Base-by-base conservation (phyloP, 2,797 vertebrate species). In the Labeo calbasu region DNA sequence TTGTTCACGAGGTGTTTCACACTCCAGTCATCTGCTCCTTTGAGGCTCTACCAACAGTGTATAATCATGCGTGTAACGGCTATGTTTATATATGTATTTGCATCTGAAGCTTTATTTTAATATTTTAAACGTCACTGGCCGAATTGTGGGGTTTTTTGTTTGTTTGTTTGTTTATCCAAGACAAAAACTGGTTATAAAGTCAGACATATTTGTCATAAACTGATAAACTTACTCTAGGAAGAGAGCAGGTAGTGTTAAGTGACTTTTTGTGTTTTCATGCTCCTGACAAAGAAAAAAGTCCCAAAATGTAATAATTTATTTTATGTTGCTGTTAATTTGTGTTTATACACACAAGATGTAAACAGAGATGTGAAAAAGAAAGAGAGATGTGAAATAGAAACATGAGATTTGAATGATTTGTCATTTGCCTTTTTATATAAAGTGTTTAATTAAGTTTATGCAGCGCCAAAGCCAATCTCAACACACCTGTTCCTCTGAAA, bases 341-440 rank as follows among this genome's bases (percentile, higher is more conserved):
- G 2, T 48, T 63, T 70, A 46, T 48, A 46, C 23, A 63, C 14
- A 63, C 21, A 43, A n/a, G 21, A 11, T 59, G 13, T n/a, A 61
- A 12, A 19, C 4, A 11, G 4, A 57, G 73, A 46, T 36, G 21
- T 12, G 8, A 36, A 53, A 53, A 51, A 23, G 4, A 57, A 40
- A 53, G 21, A 32, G 28, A 32, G 28, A 32, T 32, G 28, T 32
- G 28, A 68, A 40, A 53, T 43, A 25, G 13, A 68, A 53, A 43
- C n/a, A 7, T 17, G 6, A 63, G 15, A 23, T 55, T 28, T 28
- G 10, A 46, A 43, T 76, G 32, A 55, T 78, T 78, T 65, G 46
- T 79, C 12, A 51, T 66, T 68, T 79, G 13, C 77, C 48, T 40
- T 68, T 51, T 53, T 36, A 66, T 79, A 68, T 15, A 79, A 21